These are phyloP conservation scores for Cryptus armator DNA, from an alignment of 2,888 invertebrate species.

Conservation along the genomic window DNA sequence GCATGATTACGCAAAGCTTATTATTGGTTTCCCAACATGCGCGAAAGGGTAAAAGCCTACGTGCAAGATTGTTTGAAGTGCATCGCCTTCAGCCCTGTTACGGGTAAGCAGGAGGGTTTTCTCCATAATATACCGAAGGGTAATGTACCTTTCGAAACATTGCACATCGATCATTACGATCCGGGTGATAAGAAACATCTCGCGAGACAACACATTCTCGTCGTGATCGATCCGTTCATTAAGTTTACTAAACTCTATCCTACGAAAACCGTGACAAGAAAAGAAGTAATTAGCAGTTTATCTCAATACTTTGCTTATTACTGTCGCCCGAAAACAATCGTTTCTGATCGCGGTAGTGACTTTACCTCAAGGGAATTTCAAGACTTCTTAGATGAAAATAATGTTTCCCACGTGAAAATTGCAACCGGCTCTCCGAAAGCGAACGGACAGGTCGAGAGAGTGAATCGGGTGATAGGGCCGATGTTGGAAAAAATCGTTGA, in stretches of 20 bases:
- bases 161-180: slow-evolving; percentile 67
- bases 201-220: slow-evolving; percentile 70
- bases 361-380: slow-evolving; percentile 70
- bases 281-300: slow-evolving; percentile 61
- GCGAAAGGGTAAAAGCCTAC: slow-evolving; percentile 31
- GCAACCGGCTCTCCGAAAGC: slow-evolving; percentile 72
- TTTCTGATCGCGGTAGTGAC: slow-evolving; percentile 68
- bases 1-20: slow-evolving; percentile 51
- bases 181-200: slow-evolving; percentile 72
- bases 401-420: slow-evolving; percentile 63
- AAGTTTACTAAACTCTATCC: slow-evolving; percentile 57
- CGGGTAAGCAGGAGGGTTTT: slow-evolving; percentile 63
- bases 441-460: slow-evolving; percentile 72
- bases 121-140: slow-evolving; percentile 68
- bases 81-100: slow-evolving; percentile 54
- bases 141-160: slow-evolving; percentile 59
- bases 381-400: slow-evolving; percentile 62
- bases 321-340: slow-evolving; percentile 56
- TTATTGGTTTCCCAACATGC: slow-evolving; percentile 67
- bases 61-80: slow-evolving; percentile 67
- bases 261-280: slow-evolving; percentile 53
- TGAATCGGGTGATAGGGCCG: slow-evolving; percentile 65
- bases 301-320: slow-evolving; percentile 59
- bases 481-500: slow-evolving; percentile 66
- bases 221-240: slow-evolving; percentile 58